Base-by-base conservation (phyloP, 2,113 vertebrate genomes). In the Calidris pygmaea region DNA sequence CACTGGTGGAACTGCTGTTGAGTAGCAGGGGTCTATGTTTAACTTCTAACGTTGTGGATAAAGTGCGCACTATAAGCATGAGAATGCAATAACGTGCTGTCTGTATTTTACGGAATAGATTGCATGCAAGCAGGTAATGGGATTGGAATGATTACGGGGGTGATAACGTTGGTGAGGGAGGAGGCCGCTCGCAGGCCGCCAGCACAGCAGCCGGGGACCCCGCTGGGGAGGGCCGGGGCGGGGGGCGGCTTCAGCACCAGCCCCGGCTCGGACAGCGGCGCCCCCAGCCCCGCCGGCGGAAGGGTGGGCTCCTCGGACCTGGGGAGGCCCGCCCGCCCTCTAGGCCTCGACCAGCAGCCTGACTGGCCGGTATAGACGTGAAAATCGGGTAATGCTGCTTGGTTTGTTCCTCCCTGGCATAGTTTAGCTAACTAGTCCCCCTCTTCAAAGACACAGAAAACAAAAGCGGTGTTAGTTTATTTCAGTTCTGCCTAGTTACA, bases 331-430 rank as follows among this genome's bases (percentile, higher is more conserved):
- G 20, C 6, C 2, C 11, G 16, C 5, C 1, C 11, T 7, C 71
- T 52, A 16, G 27, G 7, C 39, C 13, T 58, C 7, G 56, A n/a
- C 43, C 63, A 45, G 3, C 14, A 8, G 39, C 35, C 43, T 72
- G 17, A 3, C 55, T 56, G 65, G 24, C 20, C 9, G 6, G 6
- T 3, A 19, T 9, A 32, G 34, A 8, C 0, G 1, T 50, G 27
- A 29, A 21, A 24, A 41, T 34, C 0, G 4, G 2, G 5, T 5
- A 5, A 10, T 35, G 34, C 30, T 45, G 45, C 77, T 66, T 16
- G 70, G 19, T 14, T 60, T 59, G 16, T 47, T 27, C 23, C 34
- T 74, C 35, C 20, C 58, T 8, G 18, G 35, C 32, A 5, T 4
- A 1, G 32, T 30, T 34, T 1, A 65, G 32, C 14, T 43, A 26